phyloP scores from a whole-genome alignment of 2,888 invertebrate genomes.

The Poecilus cupreus region DNA sequence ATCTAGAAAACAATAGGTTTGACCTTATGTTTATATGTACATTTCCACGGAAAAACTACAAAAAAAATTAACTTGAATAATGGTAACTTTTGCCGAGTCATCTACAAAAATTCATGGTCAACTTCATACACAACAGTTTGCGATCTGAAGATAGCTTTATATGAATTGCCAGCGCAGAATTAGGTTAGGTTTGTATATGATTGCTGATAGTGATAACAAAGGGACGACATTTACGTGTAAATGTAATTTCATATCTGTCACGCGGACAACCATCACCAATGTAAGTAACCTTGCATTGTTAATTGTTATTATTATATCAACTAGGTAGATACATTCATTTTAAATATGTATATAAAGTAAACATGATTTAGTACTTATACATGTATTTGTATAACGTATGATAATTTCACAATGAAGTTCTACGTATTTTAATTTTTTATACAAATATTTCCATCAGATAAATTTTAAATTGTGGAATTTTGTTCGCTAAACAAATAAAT shows the following conservation, averaged over 20 bases:
- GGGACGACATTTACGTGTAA: neutral
- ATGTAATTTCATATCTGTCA: neutral
- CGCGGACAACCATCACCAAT: neutral
- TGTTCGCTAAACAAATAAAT: too few species aligned
- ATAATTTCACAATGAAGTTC: neutral
- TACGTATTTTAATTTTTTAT: neutral
- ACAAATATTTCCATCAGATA: too few species aligned
- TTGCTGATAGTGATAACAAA: neutral
- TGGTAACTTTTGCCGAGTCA: neutral
- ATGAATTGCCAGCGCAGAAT: neutral
- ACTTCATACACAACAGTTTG: neutral
- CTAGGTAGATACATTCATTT: too few species aligned
- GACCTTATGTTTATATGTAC: too few species aligned
- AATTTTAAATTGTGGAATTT: too few species aligned
- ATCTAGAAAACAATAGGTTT: too few species aligned
- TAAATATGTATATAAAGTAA: too few species aligned
- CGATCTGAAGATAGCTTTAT: neutral
- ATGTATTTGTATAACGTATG: too few species aligned
- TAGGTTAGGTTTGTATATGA: slow-evolving; percentile 1
- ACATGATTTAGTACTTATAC: too few species aligned
- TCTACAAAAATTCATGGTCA: neutral
- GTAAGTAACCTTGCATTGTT: slow-evolving; percentile 6
- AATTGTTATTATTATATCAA: neutral
- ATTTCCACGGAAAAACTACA: too few species aligned
- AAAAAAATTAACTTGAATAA: too few species aligned